These are phyloP conservation scores for Xerus rutilus DNA, from an alignment of 2,797 vertebrate species.

Conservation along the genomic window DNA sequence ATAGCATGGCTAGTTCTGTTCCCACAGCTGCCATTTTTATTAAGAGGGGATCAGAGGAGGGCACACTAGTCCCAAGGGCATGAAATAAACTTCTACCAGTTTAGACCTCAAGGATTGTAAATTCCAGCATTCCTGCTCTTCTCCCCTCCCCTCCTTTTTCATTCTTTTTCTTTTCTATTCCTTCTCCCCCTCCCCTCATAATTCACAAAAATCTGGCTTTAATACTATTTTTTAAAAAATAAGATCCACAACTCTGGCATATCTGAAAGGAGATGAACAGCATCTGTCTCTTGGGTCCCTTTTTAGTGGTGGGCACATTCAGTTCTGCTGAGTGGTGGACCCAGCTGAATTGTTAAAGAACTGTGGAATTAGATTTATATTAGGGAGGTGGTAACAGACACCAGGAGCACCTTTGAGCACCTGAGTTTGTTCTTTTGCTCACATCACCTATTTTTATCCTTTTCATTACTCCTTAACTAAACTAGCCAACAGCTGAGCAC, in stretches of 20 bases:
- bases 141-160: no score
- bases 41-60: not conserved
- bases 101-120: not conserved
- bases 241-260: not conserved
- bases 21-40: slow-evolving; percentile 40
- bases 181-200: not conserved
- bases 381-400: slow-evolving; percentile 68
- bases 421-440: slow-evolving; percentile 38
- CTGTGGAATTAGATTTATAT: slow-evolving; percentile 59
- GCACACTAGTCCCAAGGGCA: not conserved
- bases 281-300: not conserved
- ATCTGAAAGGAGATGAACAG: slow-evolving; percentile 21
- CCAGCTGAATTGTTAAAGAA: slow-evolving; percentile 57
- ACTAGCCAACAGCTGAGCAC: slow-evolving; percentile 37
- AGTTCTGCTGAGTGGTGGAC: slow-evolving; percentile 50
- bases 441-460: slow-evolving; percentile 67
- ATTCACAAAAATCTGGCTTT: slow-evolving; percentile 2
- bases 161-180: no score
- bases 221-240: not conserved
- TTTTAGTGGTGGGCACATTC: not conserved
- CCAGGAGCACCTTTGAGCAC: slow-evolving; percentile 68
- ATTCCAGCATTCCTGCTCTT: not conserved
- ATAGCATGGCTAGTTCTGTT: not conserved
- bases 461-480: slow-evolving; percentile 78
- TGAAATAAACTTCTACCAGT: slow-evolving; percentile 15